Conservation (phyloP, 2,888 invertebrate species). For the Acholoe squamosa region DNA sequence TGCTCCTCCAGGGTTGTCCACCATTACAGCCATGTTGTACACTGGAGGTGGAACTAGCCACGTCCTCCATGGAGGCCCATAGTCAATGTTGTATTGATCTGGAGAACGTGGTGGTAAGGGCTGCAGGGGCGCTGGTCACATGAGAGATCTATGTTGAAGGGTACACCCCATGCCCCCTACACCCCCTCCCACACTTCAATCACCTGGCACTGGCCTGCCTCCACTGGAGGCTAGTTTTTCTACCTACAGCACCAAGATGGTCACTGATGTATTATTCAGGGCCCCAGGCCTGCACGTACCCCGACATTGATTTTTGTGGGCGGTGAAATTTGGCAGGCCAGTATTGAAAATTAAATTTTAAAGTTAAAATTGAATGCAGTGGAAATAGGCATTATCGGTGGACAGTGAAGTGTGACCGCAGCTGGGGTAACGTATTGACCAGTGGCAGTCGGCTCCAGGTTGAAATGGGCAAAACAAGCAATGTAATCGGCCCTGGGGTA, state of each 20-base stretch:
- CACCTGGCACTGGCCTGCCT: not conserved
- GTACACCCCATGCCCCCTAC: constrained; percentile 8
- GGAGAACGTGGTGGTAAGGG: no score
- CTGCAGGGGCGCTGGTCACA: constrained; percentile 10
- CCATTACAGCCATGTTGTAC: not conserved
- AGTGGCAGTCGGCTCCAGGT: constrained; percentile 22
- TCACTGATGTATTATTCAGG: constrained; percentile 59
- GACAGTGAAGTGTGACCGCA: constrained; percentile 57
- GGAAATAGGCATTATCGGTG: constrained; percentile 50
- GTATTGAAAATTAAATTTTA: constrained; percentile 59
- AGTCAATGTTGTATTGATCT: constrained; percentile 42
- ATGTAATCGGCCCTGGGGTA: constrained; percentile 44
- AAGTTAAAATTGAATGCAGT: constrained; percentile 60
- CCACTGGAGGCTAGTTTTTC: constrained; percentile 45
- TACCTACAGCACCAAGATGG: constrained; percentile 42
- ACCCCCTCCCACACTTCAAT: not conserved
- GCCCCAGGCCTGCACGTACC: constrained; percentile 12
- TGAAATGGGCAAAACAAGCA: constrained; percentile 53
- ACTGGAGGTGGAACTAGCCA: not conserved
- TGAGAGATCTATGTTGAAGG: not conserved
- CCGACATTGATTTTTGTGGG: constrained; percentile 46
- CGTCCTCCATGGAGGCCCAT: constrained; percentile 23
- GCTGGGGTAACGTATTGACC: constrained; percentile 49
- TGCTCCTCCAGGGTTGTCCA: not conserved
- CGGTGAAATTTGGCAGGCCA: constrained; percentile 50